Base-by-base conservation (phyloP, 2,113 vertebrate genomes). In the Speoplatyrhinus poulsoni region DNA sequence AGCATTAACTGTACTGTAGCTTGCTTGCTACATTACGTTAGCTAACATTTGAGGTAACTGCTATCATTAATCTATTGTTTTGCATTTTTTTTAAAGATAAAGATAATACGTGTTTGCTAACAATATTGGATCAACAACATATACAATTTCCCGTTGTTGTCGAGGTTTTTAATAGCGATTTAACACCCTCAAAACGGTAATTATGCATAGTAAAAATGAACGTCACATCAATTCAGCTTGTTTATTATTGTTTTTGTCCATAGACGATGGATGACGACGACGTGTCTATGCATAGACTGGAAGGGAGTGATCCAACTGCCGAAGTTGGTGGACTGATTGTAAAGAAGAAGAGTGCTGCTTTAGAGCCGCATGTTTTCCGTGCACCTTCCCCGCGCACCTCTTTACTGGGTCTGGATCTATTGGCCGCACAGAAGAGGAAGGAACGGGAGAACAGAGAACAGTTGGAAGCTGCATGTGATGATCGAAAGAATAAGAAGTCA, bases 371-470 rank as follows among this genome's bases (percentile, higher is more conserved):
- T 52, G 89, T 98, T 58, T 98, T 99, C 76, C 95, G 96, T 75
- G 94, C 94, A 0, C 97, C 97, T 0, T 94, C 98, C 0, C 98
- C 98, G 0, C 95, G 96, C 62, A 91, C 93, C 9, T 99, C 98
- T 3, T 62, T 98, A 68, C 84, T 99, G 62, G 97, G 98, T 7
- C 90, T 99, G 72, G 98, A 99, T 81, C 85, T 95, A n/a, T 77
- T 99, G 76, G 98, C 98, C 9, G 96, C 96, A 1, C 94, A 96
- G 89, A 98, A 98, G 73, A 93, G 97, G 59, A 96, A 94, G 80
- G 96, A 98, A 62, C 92, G 95, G 0, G 94, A 98, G 75, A 93
- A 88, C 54, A 95, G 93, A 69, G 93, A 91, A 7, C 87, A 86
- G n/a, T 77, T 73, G 1, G 92, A 94, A 36, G 86, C 82, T 46